Evolutionary conservation across 2,888 invertebrate genomes (phyloP).

Genomic region (Pachymerium ferrugineum): DNA sequence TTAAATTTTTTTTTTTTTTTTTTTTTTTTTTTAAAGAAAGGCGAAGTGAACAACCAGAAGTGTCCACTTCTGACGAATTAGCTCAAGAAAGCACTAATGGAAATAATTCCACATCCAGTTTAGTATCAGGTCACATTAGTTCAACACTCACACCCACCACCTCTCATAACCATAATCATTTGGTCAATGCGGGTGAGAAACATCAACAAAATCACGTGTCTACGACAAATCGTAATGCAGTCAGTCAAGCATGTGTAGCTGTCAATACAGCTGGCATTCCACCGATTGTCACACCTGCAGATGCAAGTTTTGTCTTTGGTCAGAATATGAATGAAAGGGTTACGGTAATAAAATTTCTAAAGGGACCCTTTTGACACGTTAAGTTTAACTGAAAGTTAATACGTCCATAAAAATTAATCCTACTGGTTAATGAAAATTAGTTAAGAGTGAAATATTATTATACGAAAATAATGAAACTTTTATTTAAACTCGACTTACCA

Average conservation of each 20-base stretch:
- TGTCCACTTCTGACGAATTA: not conserved
- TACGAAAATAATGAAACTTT: too few relatives aligned
- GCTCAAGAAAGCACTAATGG: not conserved
- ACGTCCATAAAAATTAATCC: not conserved
- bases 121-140: not conserved
- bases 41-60: not conserved
- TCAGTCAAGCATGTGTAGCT: not conserved
- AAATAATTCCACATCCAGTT: not conserved
- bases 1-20: not conserved
- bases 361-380: too few relatives aligned
- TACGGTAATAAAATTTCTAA: conserved; percentile 49
- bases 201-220: not conserved
- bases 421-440: not conserved
- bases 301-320: conserved; percentile 73
- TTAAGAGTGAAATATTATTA: not conserved
- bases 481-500: too few relatives aligned
- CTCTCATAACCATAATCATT: not conserved
- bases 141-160: too few relatives aligned
- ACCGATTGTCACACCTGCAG: not conserved
- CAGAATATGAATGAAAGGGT: conserved; percentile 84
- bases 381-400: too few relatives aligned
- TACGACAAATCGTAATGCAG: not conserved
- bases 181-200: not conserved
- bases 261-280: not conserved
- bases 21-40: not conserved